Evolutionary conservation across 2,113 vertebrate genomes (phyloP).

Genomic region (Colius striatus): DNA sequence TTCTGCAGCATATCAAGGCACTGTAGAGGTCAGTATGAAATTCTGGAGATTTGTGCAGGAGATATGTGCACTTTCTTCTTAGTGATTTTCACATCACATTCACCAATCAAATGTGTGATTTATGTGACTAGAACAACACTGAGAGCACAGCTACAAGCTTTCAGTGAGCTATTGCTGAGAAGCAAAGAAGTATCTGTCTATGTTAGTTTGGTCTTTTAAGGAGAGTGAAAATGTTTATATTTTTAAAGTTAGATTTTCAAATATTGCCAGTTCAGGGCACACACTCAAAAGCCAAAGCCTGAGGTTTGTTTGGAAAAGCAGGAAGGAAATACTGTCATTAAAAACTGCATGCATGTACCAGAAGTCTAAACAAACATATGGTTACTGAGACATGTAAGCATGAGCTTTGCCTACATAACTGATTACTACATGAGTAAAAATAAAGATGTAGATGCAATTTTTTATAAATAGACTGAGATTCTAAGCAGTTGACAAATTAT

Average conservation of each 20-base stretch:
- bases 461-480: background rate
- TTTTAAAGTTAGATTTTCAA: background rate
- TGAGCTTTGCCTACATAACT: background rate
- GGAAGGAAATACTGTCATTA: background rate
- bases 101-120: background rate
- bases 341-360: background rate
- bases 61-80: rapidly evolving
- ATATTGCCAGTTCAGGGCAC: background rate
- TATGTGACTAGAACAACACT: background rate
- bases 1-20: background rate
- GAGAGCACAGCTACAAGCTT: background rate
- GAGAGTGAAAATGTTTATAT: background rate
- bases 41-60: background rate
- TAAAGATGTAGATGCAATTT: background rate
- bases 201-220: rapidly evolving
- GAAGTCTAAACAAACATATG: background rate
- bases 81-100: background rate
- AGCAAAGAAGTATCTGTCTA: background rate
- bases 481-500: background rate
- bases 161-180: background rate
- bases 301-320: background rate
- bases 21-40: background rate
- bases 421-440: background rate
- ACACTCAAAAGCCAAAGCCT: background rate
- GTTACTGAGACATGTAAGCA: background rate